Conservation (phyloP, 1,140 invertebrate genomes). For the Drosophila serrata region DNA sequence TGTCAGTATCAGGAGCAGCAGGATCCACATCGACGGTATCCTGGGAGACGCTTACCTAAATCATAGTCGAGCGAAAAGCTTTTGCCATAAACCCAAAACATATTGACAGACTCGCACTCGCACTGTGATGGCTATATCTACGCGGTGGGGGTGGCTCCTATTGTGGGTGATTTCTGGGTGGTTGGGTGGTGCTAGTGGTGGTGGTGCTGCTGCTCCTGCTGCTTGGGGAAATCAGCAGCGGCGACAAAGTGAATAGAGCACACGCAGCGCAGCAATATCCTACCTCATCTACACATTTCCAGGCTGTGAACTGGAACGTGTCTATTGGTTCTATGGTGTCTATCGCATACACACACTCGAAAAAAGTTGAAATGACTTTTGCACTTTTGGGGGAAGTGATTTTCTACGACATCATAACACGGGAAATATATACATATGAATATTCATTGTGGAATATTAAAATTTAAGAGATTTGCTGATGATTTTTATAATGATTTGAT, state of each 20-base stretch:
- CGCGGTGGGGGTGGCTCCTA: neutral
- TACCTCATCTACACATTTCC: constrained; percentile 1
- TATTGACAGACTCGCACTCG: constrained; percentile 69
- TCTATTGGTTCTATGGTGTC: constrained; percentile 23
- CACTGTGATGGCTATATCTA: constrained; percentile 39
- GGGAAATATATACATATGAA: no score
- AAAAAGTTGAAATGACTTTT: constrained; percentile 19
- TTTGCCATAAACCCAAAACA: constrained; percentile 65
- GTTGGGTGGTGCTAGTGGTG: neutral
- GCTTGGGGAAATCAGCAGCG: constrained; percentile 74
- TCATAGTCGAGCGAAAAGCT: constrained; percentile 66
- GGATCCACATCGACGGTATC: constrained; percentile 22
- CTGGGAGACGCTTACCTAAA: constrained; percentile 70
- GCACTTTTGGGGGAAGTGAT: constrained; percentile 1
- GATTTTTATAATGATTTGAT: neutral
- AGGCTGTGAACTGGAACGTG: constrained; percentile 41
- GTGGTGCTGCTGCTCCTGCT: neutral
- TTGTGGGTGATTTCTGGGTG: neutral
- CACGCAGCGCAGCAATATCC: constrained; percentile 27
- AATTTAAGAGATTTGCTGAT: neutral
- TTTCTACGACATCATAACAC: constrained; percentile 3
- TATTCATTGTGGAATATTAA: neutral
- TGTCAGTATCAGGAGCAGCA: constrained; percentile 45
- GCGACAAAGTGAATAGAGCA: constrained; percentile 57
- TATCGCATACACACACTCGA: constrained; percentile 14